These are phyloP conservation scores for Acomys russatus DNA, from an alignment of 2,797 vertebrate genomes.

Conservation along the genomic window DNA sequence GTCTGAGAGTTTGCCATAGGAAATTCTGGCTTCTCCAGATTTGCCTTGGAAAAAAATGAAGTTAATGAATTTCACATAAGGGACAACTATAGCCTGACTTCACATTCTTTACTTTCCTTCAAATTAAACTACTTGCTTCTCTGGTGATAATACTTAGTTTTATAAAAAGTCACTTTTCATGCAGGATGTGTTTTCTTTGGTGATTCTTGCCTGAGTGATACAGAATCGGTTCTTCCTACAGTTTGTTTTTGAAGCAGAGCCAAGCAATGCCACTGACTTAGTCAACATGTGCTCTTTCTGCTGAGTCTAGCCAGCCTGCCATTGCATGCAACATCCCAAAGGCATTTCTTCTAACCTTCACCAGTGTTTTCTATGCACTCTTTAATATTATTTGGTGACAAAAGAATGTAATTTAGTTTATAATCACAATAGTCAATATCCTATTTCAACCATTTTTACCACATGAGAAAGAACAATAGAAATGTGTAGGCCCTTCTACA, in stretches of 20 bases:
- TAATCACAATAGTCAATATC: background rate
- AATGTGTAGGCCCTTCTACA: background rate
- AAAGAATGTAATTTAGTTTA: background rate
- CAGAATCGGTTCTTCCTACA: background rate
- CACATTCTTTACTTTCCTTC: background rate
- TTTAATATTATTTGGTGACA: conserved; percentile 41
- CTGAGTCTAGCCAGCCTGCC: background rate
- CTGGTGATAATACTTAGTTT: conserved; percentile 9
- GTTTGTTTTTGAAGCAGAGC: conserved; percentile 19
- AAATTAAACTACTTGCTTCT: background rate
- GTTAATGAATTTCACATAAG: conserved; percentile 41
- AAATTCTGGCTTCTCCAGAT: background rate
- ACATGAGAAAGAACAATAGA: background rate
- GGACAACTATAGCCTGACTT: background rate
- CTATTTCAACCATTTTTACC: conserved; percentile 47
- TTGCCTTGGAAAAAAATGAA: conserved; percentile 37
- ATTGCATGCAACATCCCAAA: background rate
- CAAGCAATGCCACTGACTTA: background rate
- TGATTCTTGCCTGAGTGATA: background rate
- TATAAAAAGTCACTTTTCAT: conserved; percentile 52
- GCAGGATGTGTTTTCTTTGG: background rate
- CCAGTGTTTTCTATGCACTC: background rate
- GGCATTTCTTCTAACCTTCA: background rate
- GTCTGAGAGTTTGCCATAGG: background rate
- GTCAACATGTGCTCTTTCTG: background rate